Conservation (phyloP, 30 jellyfish, hydroid and myxozoan genomes). For the Cassiopea andromeda region DNA sequence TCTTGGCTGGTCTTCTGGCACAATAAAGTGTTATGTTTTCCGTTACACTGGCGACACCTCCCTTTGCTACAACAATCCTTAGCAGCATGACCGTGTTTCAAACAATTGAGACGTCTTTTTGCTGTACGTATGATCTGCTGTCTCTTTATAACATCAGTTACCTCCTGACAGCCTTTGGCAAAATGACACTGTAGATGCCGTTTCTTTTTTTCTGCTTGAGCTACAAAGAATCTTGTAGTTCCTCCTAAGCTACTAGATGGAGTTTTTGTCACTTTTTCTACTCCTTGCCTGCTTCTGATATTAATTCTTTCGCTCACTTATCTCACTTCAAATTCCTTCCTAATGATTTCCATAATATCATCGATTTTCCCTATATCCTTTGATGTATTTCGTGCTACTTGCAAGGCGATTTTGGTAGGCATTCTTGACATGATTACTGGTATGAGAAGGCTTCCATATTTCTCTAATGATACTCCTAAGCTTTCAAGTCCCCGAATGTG, state of each 20-base stretch:
- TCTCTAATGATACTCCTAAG: conserved; percentile 60
- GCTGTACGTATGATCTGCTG: conserved; percentile 16
- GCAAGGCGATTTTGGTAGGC: conserved; percentile 64
- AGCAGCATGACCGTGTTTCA: conserved; percentile 29
- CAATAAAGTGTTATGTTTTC: conserved; percentile 56
- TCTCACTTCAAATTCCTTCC: conserved; percentile 72
- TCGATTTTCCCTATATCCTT: conserved; percentile 67
- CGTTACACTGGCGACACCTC: conserved; percentile 56
- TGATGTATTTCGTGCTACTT: conserved; percentile 65
- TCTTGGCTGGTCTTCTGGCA: conserved; percentile 33
- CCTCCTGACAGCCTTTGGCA: conserved; percentile 33
- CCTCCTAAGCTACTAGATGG: conserved; percentile 18
- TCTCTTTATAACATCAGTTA: conserved; percentile 15
- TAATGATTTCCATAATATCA: conserved; percentile 54
- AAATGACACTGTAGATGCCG: conserved; percentile 44
- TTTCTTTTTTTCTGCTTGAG: conserved; percentile 5
- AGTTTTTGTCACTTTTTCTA: conserved; percentile 10
- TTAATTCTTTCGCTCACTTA: conserved; percentile 45
- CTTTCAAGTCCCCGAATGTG: conserved; percentile 79
- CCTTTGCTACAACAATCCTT: conserved; percentile 29
- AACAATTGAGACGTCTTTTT: conserved; percentile 53
- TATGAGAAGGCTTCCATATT: conserved; percentile 72
- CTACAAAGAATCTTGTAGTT: conserved; percentile 59
- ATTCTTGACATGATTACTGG: conserved; percentile 66
- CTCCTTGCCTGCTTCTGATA: neutral